Evolutionary conservation across 2,888 invertebrate genomes (phyloP).

Genomic region (Drosophila cognata): DNA sequence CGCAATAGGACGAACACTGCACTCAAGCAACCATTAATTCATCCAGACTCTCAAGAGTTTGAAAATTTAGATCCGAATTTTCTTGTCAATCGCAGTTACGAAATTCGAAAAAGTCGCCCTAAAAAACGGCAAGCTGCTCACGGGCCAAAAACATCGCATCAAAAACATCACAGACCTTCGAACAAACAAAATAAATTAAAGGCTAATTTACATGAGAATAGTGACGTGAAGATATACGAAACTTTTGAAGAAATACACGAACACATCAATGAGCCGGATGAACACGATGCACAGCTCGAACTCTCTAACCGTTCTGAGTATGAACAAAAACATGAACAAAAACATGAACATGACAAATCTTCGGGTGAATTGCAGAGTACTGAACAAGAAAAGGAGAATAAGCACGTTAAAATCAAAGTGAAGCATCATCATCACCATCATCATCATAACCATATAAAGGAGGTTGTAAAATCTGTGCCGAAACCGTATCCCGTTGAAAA

Average conservation of each 20-base stretch:
- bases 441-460: conserved; percentile 88
- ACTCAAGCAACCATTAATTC: background rate
- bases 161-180: conserved; percentile 50
- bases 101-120: conserved; percentile 69
- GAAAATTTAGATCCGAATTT: conserved; percentile 7
- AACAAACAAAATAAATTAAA: conserved; percentile 48
- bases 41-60: conserved; percentile 36
- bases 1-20: conserved; percentile 14
- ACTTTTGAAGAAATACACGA: conserved; percentile 83
- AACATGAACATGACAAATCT: conserved; percentile 50
- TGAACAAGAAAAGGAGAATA: conserved; percentile 27
- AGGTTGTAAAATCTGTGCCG: conserved; percentile 86
- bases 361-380: conserved; percentile 26
- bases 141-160: conserved; percentile 63
- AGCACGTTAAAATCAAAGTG: conserved; percentile 78
- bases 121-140: conserved; percentile 67
- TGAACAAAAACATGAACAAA: background rate
- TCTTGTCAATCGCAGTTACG: conserved; percentile 14
- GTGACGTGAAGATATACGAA: conserved; percentile 71
- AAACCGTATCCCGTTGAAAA: conserved; percentile 86
- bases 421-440: conserved; percentile 89
- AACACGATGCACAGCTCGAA: conserved; percentile 44
- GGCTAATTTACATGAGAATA: conserved; percentile 31
- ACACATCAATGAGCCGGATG: conserved; percentile 70
- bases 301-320: conserved; percentile 65